phyloP scores from a whole-genome alignment of 1,140 invertebrate genomes.

The Drosophila arawakana region DNA sequence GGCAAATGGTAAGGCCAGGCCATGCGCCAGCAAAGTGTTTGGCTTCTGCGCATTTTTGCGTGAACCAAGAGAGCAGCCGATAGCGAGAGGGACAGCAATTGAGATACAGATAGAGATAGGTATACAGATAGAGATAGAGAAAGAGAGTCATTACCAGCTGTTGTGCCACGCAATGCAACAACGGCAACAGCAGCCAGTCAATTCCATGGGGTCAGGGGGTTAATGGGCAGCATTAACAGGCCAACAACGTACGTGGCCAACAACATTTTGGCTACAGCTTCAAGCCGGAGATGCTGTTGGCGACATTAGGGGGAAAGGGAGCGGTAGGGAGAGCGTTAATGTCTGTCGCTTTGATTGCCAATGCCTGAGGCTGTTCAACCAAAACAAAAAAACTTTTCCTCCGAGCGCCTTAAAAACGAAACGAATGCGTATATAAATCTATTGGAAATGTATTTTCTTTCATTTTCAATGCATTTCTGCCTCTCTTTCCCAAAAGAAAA shows the following conservation, averaged over 20 bases:
- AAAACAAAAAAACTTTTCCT: constrained; percentile 54
- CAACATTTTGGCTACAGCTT: constrained; percentile 23
- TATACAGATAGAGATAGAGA: constrained; percentile 24
- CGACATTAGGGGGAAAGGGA: background rate
- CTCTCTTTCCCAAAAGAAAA: too few relatives aligned
- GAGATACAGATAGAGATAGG: constrained; percentile 44
- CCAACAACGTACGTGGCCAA: constrained; percentile 63
- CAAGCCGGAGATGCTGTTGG: background rate
- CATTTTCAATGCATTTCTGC: background rate
- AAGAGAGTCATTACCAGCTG: constrained; percentile 69
- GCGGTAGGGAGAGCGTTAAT: constrained; percentile 44
- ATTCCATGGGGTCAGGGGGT: constrained; percentile 68
- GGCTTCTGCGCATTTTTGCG: constrained; percentile 82
- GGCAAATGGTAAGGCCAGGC: constrained; percentile 44
- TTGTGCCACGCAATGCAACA: constrained; percentile 60
- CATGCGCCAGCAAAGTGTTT: constrained; percentile 49
- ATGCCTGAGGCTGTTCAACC: constrained; percentile 33
- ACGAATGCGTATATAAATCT: constrained; percentile 70
- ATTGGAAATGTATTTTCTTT: constrained; percentile 55
- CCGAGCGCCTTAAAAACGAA: constrained; percentile 38
- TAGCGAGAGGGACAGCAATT: background rate
- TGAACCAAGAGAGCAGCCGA: constrained; percentile 42
- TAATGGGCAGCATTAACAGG: constrained; percentile 81
- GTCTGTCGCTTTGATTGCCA: constrained; percentile 79
- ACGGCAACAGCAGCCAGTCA: constrained; percentile 51